Conservation (phyloP, 2,797 vertebrate species). For the Mormyrops boulengeri region DNA sequence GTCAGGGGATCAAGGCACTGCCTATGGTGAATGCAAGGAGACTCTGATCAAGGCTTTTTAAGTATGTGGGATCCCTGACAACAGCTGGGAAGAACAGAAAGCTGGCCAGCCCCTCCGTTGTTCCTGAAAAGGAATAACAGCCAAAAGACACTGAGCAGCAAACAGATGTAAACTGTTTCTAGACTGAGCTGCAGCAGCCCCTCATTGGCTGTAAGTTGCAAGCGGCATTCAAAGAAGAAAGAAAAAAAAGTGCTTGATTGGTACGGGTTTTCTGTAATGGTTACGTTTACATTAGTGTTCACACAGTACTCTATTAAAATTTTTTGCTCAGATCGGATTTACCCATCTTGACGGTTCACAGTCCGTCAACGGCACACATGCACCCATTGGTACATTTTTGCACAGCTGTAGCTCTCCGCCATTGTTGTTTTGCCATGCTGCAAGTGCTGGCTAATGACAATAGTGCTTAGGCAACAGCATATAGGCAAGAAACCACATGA, state of each 20-base stretch:
- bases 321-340: not conserved
- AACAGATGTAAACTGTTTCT: not conserved
- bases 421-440: not conserved
- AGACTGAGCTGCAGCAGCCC: not conserved
- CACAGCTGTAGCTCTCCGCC: not conserved
- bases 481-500: not conserved
- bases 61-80: not conserved
- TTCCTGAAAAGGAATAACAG: constrained; percentile 20
- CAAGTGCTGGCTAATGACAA: not conserved
- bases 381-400: not conserved
- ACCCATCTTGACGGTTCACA: not conserved
- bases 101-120: not conserved
- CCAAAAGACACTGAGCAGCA: not conserved
- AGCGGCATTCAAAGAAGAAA: constrained; percentile 19
- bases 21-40: not conserved
- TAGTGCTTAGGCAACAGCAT: not conserved
- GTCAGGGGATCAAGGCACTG: not conserved
- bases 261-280: not conserved
- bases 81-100: not conserved
- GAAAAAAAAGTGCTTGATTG: constrained; percentile 11
- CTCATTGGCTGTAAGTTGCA: not conserved
- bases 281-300: not conserved
- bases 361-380: not conserved
- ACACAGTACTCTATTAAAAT: not conserved
- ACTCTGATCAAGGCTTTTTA: not conserved